A percentile compares a stretch with the other conserved stretches of the same genome.
These are phyloP conservation scores for Andrena chrysosceles DNA, from an alignment of 2,888 invertebrate genomes.

Conservation along the genomic window DNA sequence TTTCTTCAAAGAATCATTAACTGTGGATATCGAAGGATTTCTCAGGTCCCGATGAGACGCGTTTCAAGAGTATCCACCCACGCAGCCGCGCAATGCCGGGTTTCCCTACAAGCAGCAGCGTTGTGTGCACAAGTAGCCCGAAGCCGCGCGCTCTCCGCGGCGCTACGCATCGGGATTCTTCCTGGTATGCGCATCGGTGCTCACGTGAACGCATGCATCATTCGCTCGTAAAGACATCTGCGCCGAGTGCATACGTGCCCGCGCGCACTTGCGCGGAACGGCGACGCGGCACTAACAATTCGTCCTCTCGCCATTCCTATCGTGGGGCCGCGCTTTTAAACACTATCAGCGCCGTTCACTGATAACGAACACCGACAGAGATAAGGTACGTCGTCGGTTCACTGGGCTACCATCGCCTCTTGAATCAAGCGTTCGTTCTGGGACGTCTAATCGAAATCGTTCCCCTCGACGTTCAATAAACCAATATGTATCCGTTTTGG, in stretches of 20 bases:
- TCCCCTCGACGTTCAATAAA: neutral
- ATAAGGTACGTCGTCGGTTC: constrained; percentile 27
- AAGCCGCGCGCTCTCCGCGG: constrained; percentile 50
- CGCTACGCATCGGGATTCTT: constrained; percentile 70
- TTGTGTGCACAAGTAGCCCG: constrained; percentile 47
- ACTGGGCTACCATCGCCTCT: neutral
- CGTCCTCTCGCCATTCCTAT: constrained; percentile 53
- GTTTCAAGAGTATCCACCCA: constrained; percentile 52
- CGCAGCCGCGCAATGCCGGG: constrained; percentile 29
- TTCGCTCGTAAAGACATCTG: constrained; percentile 68
- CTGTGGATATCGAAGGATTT: constrained; percentile 4
- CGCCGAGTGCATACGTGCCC: constrained; percentile 12
- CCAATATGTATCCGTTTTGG: neutral
- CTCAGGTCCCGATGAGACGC: constrained; percentile 20
- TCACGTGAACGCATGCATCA: constrained; percentile 72
- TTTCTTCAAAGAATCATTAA: neutral
- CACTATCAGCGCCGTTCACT: constrained; percentile 37
- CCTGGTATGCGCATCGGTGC: constrained; percentile 71
- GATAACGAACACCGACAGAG: constrained; percentile 38
- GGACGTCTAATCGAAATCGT: constrained; percentile 12
- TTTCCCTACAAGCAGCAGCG: constrained; percentile 41
- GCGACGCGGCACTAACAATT: constrained; percentile 33
- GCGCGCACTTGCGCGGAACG: constrained; percentile 40
- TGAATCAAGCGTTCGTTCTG: constrained; percentile 18
- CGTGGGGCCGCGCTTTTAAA: constrained; percentile 37